Base-by-base conservation (phyloP, 2,888 invertebrate genomes). In the Chalcis sispes region DNA sequence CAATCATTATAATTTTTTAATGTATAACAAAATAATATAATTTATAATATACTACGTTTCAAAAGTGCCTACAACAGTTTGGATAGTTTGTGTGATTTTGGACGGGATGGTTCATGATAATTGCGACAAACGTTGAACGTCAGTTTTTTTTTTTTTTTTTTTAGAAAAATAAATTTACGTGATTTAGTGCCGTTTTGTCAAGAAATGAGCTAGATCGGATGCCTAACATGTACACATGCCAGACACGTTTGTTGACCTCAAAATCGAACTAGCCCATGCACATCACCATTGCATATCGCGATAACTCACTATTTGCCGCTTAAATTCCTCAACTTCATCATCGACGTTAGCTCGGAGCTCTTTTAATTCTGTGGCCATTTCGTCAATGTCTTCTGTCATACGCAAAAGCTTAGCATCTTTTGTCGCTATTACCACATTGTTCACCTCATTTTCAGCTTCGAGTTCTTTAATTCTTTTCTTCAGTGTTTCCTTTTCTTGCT, bases 401-500 rank as follows among this genome's bases (percentile, higher is more conserved):
- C 95, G 90, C 90, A 91, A 91, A 89, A 94, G 93, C 91, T 93
- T 93, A 77, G 92, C 92, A 82, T 94, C 94, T 86, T 93, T 93
- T 83, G 93, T 93, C 79, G 91, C 91, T 82, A 93, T 89, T 82
- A 92, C 93, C 82, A 93, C 91, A 85, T 90, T 92, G 77, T 91
- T 90, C 87, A 93, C 93, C 85, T 93, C 93, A 78, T 94, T 87
- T 82, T 94, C 93, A 1, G 91, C 91, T 80, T 93, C 92, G 82
- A 93, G 89, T 80, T 91, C 91, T 80, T 91, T 90, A 15, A 94
- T 90, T 86, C 92, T 91, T 79, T 94, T 93, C 78, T 90, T 90
- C 80, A 94, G 89, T 80, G 91, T 91, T 83, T 92, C 93, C 81
- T 93, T 93, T 79, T 94, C 93, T 62, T 91, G 90, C 59, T 95